These are phyloP conservation scores for zebrafish (Danio rerio) DNA, from an alignment of 2,113 vertebrate species.

Conservation along the genomic window DNA sequence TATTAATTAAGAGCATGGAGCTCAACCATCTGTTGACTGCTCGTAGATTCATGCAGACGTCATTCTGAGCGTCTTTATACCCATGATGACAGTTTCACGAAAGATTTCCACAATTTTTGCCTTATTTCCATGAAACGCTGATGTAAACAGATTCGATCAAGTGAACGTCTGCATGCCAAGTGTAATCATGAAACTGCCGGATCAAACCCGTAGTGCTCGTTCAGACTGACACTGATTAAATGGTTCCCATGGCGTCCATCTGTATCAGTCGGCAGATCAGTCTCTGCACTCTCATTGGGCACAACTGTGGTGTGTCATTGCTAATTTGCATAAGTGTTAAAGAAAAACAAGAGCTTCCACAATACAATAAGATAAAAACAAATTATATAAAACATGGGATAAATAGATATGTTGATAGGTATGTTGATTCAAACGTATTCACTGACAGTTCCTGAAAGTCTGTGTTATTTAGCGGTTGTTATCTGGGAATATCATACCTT, in stretches of 20 bases:
- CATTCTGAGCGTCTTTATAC: neutral
- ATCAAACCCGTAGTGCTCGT: neutral
- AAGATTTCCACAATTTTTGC: neutral
- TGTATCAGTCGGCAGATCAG: neutral
- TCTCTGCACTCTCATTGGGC: neutral
- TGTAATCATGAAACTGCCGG: neutral
- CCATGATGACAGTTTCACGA: neutral
- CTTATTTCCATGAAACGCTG: neutral
- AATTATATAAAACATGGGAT: neutral
- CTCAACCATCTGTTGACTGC: constrained; percentile 27
- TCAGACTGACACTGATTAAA: neutral
- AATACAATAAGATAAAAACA: neutral
- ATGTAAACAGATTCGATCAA: neutral
- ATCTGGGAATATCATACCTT: too few relatives aligned
- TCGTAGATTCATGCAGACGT: neutral
- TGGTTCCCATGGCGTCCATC: neutral
- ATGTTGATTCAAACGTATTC: too few relatives aligned
- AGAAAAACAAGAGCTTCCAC: neutral
- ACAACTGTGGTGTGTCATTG: neutral
- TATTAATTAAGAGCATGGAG: constrained; percentile 15
- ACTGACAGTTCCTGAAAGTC: too few relatives aligned
- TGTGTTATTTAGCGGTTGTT: too few relatives aligned
- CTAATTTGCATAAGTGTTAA: neutral
- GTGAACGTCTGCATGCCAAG: neutral
- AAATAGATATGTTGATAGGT: neutral